These are phyloP conservation scores for Gandaritis pyraliata DNA, from an alignment of 2,888 invertebrate species.

Conservation along the genomic window DNA sequence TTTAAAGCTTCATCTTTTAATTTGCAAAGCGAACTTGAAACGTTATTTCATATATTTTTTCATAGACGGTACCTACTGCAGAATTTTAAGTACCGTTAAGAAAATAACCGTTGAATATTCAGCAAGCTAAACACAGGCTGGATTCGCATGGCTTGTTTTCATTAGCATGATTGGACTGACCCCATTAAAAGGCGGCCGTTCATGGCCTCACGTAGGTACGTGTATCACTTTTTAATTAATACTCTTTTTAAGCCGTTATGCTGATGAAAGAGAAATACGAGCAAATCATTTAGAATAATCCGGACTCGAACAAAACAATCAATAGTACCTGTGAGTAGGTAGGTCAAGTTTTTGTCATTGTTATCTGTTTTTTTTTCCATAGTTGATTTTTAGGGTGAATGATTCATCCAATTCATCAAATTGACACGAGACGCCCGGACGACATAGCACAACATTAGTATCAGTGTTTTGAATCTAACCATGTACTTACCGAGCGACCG, in stretches of 20 bases:
- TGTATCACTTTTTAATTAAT: conserved; percentile 47
- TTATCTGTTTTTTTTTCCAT: no score
- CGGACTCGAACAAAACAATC: not conserved
- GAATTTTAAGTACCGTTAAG: conserved; percentile 74
- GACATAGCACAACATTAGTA: no score
- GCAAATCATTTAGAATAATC: not conserved
- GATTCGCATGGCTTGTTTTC: conserved; percentile 78
- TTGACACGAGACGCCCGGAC: no score
- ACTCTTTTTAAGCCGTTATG: conserved; percentile 28
- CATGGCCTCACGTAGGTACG: conserved; percentile 47
- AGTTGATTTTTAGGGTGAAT: no score
- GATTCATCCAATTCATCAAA: no score
- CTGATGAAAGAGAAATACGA: conserved; percentile 18
- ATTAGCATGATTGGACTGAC: conserved; percentile 81
- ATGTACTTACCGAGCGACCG: no score
- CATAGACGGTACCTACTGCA: conserved; percentile 30
- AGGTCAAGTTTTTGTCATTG: no score
- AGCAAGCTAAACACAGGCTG: conserved; percentile 62
- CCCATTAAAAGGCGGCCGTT: conserved; percentile 65
- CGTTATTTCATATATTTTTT: not conserved
- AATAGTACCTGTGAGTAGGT: no score
- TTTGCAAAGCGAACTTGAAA: no score
- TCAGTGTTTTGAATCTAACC: no score
- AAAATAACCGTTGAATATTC: conserved; percentile 80
- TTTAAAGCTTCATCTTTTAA: no score